A percentile compares a stretch with the other conserved stretches of the same genome.
These are phyloP conservation scores for Drosophila nigrodunni DNA, from an alignment of 1,140 invertebrate genomes.

Conservation along the genomic window DNA sequence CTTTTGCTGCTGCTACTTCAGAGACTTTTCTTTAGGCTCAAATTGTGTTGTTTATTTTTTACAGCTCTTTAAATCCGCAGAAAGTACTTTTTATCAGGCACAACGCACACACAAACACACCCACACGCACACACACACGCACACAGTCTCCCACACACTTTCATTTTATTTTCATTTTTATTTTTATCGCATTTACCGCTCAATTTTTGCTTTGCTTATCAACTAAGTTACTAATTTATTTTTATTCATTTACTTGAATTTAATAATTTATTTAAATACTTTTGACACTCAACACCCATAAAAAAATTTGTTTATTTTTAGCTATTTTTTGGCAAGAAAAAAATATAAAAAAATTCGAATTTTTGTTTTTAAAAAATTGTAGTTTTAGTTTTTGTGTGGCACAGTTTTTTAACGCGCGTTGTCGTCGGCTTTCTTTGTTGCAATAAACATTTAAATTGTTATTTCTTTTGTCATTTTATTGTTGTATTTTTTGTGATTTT, in stretches of 20 bases:
- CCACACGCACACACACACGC: conserved; percentile 17
- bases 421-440: conserved; percentile 31
- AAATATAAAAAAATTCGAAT: conserved; percentile 20
- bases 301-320: conserved; percentile 41
- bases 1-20: not conserved
- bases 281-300: conserved; percentile 20
- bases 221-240: conserved; percentile 29
- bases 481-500: not conserved
- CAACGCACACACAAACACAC: conserved; percentile 20
- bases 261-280: not conserved
- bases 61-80: conserved; percentile 6
- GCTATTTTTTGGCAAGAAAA: conserved; percentile 29
- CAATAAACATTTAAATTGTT: not conserved
- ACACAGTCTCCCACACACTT: conserved; percentile 20
- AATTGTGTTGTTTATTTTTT: conserved; percentile 5
- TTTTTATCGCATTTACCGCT: conserved; percentile 31
- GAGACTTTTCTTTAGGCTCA: conserved; percentile 3
- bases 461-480: conserved; percentile 13
- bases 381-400: conserved; percentile 27
- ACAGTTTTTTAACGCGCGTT: conserved; percentile 48
- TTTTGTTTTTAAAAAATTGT: not conserved
- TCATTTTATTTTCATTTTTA: not conserved
- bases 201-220: conserved; percentile 33
- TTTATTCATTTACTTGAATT: conserved; percentile 7
- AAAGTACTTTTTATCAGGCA: not conserved